A percentile compares a stretch with the other conserved stretches of the same genome.
phyloP scores from a whole-genome alignment of 2,113 vertebrate genomes.

The Cheilinus undulatus region DNA sequence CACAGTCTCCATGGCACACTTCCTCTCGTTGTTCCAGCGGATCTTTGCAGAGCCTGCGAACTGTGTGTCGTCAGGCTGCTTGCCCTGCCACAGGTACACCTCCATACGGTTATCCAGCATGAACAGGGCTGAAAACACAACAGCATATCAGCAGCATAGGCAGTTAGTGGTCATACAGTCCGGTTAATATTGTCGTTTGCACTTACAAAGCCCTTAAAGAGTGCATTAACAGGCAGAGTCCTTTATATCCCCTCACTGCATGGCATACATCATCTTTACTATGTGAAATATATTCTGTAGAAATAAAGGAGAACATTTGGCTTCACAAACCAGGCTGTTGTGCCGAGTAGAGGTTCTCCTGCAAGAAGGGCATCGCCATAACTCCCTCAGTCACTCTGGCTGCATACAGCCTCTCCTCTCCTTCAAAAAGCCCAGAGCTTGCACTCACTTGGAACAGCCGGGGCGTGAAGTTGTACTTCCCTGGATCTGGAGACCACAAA shows the following conservation, averaged over 20 bases:
- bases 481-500: constrained; percentile 77
- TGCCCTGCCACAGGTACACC: constrained; percentile 88
- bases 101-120: constrained; percentile 87
- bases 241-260: no score
- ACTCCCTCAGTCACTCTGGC: constrained; percentile 72
- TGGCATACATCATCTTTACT: no score
- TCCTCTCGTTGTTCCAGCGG: constrained; percentile 86
- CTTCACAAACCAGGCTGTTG: constrained; percentile 87
- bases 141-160: rapidly evolving
- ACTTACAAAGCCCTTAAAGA: no score
- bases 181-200: no score
- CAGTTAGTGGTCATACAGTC: neutral
- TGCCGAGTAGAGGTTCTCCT: constrained; percentile 83
- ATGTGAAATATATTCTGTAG: no score
- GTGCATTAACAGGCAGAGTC: no score
- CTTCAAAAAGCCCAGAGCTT: constrained; percentile 79
- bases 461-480: constrained; percentile 85
- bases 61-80: constrained; percentile 78
- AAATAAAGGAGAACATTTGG: no score
- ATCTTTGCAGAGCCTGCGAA: constrained; percentile 83
- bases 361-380: constrained; percentile 86
- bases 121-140: constrained; percentile 76
- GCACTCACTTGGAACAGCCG: constrained; percentile 82
- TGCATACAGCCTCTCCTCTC: constrained; percentile 79
- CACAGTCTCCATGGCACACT: constrained; percentile 86